phyloP scores from a whole-genome alignment of 2,888 invertebrate genomes.

The Zhuqinia jingwanae region DNA sequence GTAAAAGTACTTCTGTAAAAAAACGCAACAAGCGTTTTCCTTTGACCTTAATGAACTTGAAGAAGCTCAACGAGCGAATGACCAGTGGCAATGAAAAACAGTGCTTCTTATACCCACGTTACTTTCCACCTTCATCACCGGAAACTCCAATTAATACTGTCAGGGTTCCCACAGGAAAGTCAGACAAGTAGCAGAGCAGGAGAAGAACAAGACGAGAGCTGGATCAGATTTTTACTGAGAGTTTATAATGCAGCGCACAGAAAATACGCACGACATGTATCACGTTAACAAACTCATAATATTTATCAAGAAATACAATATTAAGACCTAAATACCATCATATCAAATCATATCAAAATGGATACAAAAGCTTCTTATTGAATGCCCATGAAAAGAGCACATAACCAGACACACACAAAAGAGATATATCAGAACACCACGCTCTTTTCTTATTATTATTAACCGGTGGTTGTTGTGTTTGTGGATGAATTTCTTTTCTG shows the following conservation, averaged over 20 bases:
- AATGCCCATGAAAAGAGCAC: background rate
- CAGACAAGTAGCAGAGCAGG: slow-evolving; percentile 52
- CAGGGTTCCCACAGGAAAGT: slow-evolving; percentile 79
- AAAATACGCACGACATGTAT: background rate
- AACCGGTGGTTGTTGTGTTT: background rate
- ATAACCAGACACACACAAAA: background rate
- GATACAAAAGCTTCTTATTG: background rate
- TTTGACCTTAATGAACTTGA: slow-evolving; percentile 67
- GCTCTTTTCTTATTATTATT: background rate
- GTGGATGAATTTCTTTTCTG: slow-evolving; percentile 44
- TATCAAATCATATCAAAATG: background rate
- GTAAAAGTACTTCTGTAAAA: background rate
- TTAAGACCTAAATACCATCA: background rate
- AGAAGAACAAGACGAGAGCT: slow-evolving; percentile 58
- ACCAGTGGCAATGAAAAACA: slow-evolving; percentile 67
- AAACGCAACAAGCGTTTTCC: background rate
- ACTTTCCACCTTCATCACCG: slow-evolving; percentile 72
- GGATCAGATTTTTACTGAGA: slow-evolving; percentile 77
- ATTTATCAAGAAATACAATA: slow-evolving; percentile 25
- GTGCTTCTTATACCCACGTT: slow-evolving; percentile 67
- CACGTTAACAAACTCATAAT: slow-evolving; percentile 23
- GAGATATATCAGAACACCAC: slow-evolving; percentile 3
- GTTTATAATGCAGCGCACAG: slow-evolving; percentile 44
- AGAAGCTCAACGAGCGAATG: slow-evolving; percentile 63
- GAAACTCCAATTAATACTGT: slow-evolving; percentile 79